Evolutionary conservation across 2,113 vertebrate species (phyloP).

Genomic region (Eupsittula cactorum): DNA sequence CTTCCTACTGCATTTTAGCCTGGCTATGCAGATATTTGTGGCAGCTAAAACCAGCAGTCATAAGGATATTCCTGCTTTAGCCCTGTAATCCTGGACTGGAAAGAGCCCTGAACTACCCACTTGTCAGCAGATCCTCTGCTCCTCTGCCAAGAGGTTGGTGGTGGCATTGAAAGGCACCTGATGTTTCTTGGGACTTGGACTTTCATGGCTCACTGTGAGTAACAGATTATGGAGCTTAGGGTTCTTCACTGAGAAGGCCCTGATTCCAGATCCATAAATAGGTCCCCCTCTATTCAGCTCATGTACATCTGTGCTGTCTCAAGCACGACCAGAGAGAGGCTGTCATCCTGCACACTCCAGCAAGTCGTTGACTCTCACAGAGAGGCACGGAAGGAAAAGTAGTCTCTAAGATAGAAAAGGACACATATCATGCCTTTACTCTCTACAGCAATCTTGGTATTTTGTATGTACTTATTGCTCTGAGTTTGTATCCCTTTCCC

Average conservation of each 20-base stretch:
- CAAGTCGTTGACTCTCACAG: not conserved
- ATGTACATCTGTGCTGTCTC: not conserved
- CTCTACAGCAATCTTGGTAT: slow-evolving; percentile 25
- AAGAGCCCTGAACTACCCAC: not conserved
- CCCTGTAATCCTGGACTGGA: not conserved
- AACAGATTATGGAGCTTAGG: not conserved
- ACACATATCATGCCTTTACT: slow-evolving; percentile 20
- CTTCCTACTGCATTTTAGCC: not conserved
- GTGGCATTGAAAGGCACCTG: not conserved
- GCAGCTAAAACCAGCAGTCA: not conserved
- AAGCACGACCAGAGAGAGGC: not conserved
- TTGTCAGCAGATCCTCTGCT: not conserved
- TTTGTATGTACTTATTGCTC: slow-evolving; percentile 25
- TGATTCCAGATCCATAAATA: not conserved
- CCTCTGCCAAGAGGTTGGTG: not conserved
- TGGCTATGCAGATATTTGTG: not conserved
- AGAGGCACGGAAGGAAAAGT: not conserved
- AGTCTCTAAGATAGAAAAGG: not conserved
- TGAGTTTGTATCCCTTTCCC: slow-evolving; percentile 47
- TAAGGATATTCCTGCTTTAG: not conserved
- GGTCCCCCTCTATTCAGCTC: not conserved
- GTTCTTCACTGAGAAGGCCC: not conserved
- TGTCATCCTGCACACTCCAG: not conserved
- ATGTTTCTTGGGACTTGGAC: not conserved
- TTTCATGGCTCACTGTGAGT: not conserved